These are phyloP conservation scores for Omphaloscelis lunosa DNA, from an alignment of 2,888 invertebrate genomes.

Conservation along the genomic window DNA sequence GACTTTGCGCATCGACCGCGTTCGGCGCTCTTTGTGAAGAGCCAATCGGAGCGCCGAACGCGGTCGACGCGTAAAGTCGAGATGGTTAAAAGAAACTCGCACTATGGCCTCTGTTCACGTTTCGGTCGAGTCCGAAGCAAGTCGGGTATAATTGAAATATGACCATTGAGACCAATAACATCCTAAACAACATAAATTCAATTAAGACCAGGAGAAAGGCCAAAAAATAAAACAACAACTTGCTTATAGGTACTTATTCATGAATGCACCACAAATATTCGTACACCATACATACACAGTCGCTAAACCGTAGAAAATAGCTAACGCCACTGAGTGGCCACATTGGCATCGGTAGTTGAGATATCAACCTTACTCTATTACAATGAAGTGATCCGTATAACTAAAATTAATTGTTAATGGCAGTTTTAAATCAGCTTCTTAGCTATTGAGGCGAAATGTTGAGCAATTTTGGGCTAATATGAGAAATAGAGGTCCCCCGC, in stretches of 20 bases:
- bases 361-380: slow-evolving; percentile 56
- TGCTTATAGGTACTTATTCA: slow-evolving; percentile 75
- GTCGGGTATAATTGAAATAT: background rate
- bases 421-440: slow-evolving; percentile 48
- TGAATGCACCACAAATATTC: slow-evolving; percentile 81
- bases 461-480: slow-evolving; percentile 15
- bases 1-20: too few relatives aligned
- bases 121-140: background rate
- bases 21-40: too few relatives aligned
- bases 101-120: background rate
- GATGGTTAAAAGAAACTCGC: too few relatives aligned
- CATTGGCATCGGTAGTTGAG: slow-evolving; percentile 57
- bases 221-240: slow-evolving; percentile 72
- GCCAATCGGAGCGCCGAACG: too few relatives aligned
- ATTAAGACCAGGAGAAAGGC: background rate
- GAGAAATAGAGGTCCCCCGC: background rate
- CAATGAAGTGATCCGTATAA: slow-evolving; percentile 44
- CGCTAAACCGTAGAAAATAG: slow-evolving; percentile 76
- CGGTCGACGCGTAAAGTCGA: too few relatives aligned
- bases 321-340: slow-evolving; percentile 63
- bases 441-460: slow-evolving; percentile 6
- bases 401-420: slow-evolving; percentile 45
- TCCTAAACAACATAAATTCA: background rate
- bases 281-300: slow-evolving; percentile 72
- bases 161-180: too few relatives aligned